Evolutionary conservation across 2,113 vertebrate species (phyloP), one percentile per base, ranked within the genome.

Genomic region (Brienomyrus longianalis): DNA sequence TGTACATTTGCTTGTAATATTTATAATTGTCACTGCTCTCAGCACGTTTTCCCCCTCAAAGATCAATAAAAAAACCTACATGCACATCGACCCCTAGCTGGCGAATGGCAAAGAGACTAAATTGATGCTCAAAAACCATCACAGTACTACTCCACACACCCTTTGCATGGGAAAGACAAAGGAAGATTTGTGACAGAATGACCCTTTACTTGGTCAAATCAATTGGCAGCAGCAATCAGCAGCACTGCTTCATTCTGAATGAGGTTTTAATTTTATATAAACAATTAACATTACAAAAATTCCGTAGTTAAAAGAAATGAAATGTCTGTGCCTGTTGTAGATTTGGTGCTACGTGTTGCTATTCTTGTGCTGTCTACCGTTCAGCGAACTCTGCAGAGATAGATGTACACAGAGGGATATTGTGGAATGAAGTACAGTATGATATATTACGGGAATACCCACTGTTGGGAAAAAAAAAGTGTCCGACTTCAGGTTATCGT

Each of bases 241-340:
- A 43, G 35, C 35, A 19, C 17, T 19, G 27, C 39, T 19, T 80
- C 5, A 43, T 43, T 80, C 74, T 80, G 15, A 80, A 43, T 80
- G 31, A 80, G 74, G 74, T 77, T 39, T 39, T 2, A 39, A 39
- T 2, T 39, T 39, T 91, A 91, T 92, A 93, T 85, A 93, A 92
- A 94, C 92, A 95, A 93, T 94, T 88, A 85, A 50, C 54, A 87
- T 93, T 92, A 93, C 91, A 91, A 90, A 94, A 94, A 91, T 45
- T 90, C 27, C 86, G 89, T 90, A 90, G 52, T 80, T 83, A 94
- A 93, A 92, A 92, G 92, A 94, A 39, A 39, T 35, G n/a, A 52
- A 87, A 54, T 54, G 27, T 86, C 23, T 86, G 85, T 54, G 50
- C 50, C 85, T 86, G 50, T 35, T 54, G 85, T 31, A 54, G 51